These are phyloP conservation scores for Polypedilum pembai DNA, from an alignment of 1,140 invertebrate species.

Conservation along the genomic window DNA sequence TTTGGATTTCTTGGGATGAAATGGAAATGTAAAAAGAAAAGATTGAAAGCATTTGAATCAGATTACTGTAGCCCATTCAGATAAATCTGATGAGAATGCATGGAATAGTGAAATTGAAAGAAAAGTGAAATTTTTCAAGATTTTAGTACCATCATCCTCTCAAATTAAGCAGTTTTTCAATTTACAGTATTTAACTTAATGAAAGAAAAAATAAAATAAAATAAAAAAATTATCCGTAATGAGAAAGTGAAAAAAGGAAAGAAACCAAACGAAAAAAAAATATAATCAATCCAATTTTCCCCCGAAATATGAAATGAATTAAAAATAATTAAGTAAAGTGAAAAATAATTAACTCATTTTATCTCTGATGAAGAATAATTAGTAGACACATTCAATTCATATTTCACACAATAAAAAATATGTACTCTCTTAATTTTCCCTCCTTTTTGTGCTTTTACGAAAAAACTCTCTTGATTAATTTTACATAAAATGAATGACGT, in stretches of 20 bases:
- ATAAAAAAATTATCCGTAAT: slow-evolving; percentile 12
- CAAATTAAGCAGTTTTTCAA: slow-evolving; percentile 28
- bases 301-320: neutral
- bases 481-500: no score
- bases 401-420: no score
- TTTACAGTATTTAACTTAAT: slow-evolving; percentile 25
- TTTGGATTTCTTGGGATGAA: neutral
- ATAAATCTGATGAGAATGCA: neutral
- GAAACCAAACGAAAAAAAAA: slow-evolving; percentile 4
- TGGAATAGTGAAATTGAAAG: no score
- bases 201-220: slow-evolving; percentile 15
- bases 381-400: no score
- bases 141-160: slow-evolving; percentile 24
- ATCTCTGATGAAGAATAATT: no score
- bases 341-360: no score
- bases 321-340: neutral
- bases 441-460: no score
- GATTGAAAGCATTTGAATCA: no score
- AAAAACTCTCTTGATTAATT: no score
- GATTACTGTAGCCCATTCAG: no score
- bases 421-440: no score
- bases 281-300: slow-evolving; percentile 18
- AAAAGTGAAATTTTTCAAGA: neutral
- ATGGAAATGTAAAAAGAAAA: no score
- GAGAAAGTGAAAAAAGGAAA: neutral